Conservation (phyloP, 2,113 vertebrate genomes). For the Meleagris gallopavo region DNA sequence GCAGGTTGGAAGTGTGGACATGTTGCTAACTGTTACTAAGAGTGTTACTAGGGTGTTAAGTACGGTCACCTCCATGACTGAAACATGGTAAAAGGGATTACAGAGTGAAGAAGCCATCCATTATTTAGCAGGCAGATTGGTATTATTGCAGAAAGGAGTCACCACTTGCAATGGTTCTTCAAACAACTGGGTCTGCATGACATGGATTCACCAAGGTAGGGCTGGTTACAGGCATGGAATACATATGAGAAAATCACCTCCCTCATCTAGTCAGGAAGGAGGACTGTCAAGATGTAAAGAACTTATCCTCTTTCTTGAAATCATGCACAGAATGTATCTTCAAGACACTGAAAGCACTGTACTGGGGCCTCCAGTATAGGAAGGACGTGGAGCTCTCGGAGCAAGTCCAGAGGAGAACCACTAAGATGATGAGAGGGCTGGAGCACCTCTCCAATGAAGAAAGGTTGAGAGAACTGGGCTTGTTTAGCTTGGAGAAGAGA, state of each 20-base stretch:
- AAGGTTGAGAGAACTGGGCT: too few relatives aligned
- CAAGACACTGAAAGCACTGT: background rate
- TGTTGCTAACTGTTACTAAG: background rate
- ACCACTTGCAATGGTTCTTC: background rate
- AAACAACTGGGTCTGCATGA: background rate
- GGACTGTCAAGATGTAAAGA: background rate
- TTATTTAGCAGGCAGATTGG: background rate
- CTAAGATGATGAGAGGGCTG: too few relatives aligned
- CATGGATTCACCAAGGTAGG: background rate
- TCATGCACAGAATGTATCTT: background rate
- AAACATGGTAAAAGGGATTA: background rate
- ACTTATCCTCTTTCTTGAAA: background rate
- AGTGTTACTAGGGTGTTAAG: background rate
- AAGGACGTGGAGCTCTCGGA: too few relatives aligned
- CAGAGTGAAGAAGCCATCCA: background rate
- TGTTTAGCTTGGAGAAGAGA: too few relatives aligned
- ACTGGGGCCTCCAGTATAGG: too few relatives aligned
- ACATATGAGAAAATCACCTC: background rate
- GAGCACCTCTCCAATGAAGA: too few relatives aligned
- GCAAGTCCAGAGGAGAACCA: too few relatives aligned
- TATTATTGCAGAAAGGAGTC: background rate
- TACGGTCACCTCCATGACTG: background rate
- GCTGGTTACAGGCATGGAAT: background rate
- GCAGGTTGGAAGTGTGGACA: background rate
- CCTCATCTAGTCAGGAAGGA: background rate